Base-by-base conservation (phyloP, 2,797 vertebrate genomes). In the Xyrichtys novacula region DNA sequence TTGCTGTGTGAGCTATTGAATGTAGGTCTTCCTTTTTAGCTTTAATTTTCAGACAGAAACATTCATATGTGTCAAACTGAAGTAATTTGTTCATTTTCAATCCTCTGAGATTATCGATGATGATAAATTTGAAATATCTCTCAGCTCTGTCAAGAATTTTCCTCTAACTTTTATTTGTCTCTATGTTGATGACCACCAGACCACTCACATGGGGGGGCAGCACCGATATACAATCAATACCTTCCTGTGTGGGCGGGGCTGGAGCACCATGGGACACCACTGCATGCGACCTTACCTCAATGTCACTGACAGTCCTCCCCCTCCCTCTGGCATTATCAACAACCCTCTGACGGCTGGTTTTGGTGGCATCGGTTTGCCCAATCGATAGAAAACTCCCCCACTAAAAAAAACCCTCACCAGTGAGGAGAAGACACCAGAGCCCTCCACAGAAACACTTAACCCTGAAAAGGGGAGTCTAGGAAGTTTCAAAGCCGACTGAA, bases 261-360 rank as follows among this genome's bases (percentile, higher is more conserved):
- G 23, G 56, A 50, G 56, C 38, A 40, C 53, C 39, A 26, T 34
- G 71, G 65, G 76, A 64, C 29, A 17, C 65, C 16, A 53, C 32
- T 46, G 31, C 59, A 56, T 26, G 52, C 74, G 84, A 85, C 80
- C 84, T 85, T 81, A 76, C 54, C 71, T 77, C 77, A 87, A 83
- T 78, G 87, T 90, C 84, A 82, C 26, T 57, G 32, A 39, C 5
- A 42, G 16, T 40, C 54, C 39, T 10, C 15, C 65, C 54, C 44
- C 12, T 16, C 65, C 64, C 75, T 7, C 25, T 17, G 47, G 55
- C 14, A 1, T 47, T 70, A 80, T 76, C 50, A 77, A 85, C 57
- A 14, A 29, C 46, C 56, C 81, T 50, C 78, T 42, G 34, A 34
- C 12, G 38, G 58, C 63, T 44, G 63, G 59, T 78, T 77, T 34